Percentiles rank a stretch among this genome's conserved stretches.
These are phyloP conservation scores for Plebejus anna DNA, from an alignment of 2,888 invertebrate species.

Conservation along the genomic window DNA sequence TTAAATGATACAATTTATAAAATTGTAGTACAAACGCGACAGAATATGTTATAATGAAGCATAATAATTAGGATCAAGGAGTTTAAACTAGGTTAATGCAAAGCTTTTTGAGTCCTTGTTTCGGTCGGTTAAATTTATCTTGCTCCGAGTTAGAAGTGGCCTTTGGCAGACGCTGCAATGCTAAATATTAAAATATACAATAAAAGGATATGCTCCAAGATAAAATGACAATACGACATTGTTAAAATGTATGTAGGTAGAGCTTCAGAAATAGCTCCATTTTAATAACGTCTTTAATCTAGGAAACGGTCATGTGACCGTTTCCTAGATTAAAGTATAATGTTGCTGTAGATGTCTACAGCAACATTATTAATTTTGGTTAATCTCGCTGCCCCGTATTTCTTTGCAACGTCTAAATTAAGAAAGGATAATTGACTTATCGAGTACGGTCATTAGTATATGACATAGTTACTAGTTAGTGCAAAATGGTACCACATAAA, in stretches of 20 bases:
- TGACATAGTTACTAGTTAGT: conserved; percentile 7
- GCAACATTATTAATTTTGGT: neutral
- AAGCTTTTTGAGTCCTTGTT: conserved; percentile 47
- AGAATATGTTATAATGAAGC: conserved; percentile 25
- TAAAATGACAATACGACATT: conserved; percentile 8
- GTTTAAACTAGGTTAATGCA: conserved; percentile 51
- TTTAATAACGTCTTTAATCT: neutral
- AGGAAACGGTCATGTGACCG: neutral
- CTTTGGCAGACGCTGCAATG: conserved; percentile 48
- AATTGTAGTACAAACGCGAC: conserved; percentile 3
- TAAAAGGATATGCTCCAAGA: neutral
- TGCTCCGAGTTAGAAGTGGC: conserved; percentile 45
- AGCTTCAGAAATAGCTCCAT: neutral
- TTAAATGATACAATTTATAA: neutral
- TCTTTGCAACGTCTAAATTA: neutral
- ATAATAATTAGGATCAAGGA: conserved; percentile 31
- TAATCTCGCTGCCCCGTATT: neutral
- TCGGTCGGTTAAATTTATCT: conserved; percentile 54
- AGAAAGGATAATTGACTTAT: conserved; percentile 26
- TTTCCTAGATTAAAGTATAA: too few relatives aligned
- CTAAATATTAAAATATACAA: conserved; percentile 49
- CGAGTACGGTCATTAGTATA: conserved; percentile 15
- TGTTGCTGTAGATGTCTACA: neutral
- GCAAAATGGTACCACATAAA: conserved; percentile 37
- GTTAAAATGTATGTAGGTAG: neutral